These are phyloP conservation scores for Pampus argenteus DNA, from an alignment of 2,797 vertebrate species.

Conservation along the genomic window DNA sequence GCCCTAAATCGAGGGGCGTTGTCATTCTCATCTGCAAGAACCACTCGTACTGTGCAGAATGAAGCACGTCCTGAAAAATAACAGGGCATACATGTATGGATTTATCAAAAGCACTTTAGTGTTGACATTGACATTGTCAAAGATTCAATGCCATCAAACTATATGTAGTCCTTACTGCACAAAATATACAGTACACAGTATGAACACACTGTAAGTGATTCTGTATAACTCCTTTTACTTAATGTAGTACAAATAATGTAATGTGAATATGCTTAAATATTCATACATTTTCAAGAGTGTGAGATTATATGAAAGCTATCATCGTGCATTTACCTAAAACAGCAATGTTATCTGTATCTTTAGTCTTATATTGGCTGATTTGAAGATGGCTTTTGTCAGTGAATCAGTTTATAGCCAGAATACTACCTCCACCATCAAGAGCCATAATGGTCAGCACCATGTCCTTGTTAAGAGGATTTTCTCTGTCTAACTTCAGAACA, in stretches of 20 bases:
- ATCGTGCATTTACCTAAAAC: neutral
- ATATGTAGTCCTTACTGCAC: neutral
- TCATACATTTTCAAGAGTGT: slow-evolving; percentile 1
- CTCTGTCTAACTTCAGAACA: slow-evolving; percentile 91
- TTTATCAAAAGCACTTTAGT: neutral
- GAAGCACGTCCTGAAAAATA: slow-evolving; percentile 87
- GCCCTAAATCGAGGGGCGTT: slow-evolving; percentile 94
- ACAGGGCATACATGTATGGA: neutral
- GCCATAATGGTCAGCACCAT: slow-evolving; percentile 95
- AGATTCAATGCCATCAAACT: neutral
- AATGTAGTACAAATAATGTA: slow-evolving; percentile 15
- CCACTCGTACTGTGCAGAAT: slow-evolving; percentile 95
- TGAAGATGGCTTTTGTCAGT: neutral
- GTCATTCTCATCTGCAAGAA: slow-evolving; percentile 96
- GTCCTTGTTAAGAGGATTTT: slow-evolving; percentile 92
- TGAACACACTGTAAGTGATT: neutral
- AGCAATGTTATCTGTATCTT: neutral
- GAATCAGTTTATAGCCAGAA: neutral
- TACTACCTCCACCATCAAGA: slow-evolving; percentile 91
- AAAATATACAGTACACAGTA: neutral
- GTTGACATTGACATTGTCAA: neutral
- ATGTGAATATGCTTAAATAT: slow-evolving; percentile 26
- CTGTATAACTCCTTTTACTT: neutral
- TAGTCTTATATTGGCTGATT: slow-evolving; percentile 5
- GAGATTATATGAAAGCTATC: neutral